A percentile compares a stretch with the other conserved stretches of the same genome.
Evolutionary conservation across 2,113 vertebrate genomes (phyloP).

Genomic region (Oncorhynchus nerka): DNA sequence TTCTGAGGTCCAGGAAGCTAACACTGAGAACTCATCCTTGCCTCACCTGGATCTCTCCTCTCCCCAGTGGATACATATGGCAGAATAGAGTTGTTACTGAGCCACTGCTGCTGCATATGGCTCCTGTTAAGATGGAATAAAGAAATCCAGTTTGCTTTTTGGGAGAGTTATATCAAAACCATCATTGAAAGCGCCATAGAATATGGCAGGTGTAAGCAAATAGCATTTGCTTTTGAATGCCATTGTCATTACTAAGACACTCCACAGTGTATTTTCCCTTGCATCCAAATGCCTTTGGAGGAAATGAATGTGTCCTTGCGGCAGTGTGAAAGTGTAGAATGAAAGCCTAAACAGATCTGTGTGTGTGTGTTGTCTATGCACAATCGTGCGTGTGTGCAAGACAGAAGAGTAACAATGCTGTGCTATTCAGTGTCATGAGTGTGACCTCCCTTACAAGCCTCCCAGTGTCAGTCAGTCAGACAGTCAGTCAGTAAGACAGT

Average conservation of each 20-base stretch:
- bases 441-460: constrained; percentile 35
- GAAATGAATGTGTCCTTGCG: not conserved
- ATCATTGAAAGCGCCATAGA: constrained; percentile 57
- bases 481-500: too few species aligned
- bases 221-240: constrained; percentile 65
- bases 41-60: constrained; percentile 67
- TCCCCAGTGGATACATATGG: constrained; percentile 63
- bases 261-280: constrained; percentile 41
- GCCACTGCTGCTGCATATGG: constrained; percentile 58
- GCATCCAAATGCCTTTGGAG: constrained; percentile 42
- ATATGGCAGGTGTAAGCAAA: constrained; percentile 66
- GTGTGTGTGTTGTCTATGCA: constrained; percentile 6
- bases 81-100: constrained; percentile 58
- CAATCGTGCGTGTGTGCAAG: constrained; percentile 27
- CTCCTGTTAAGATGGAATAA: constrained; percentile 61
- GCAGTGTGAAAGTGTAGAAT: not conserved
- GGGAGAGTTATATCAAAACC: constrained; percentile 67
- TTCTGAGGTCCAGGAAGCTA: constrained; percentile 53
- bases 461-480: constrained; percentile 46
- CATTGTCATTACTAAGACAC: constrained; percentile 53
- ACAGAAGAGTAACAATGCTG: constrained; percentile 30
- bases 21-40: constrained; percentile 48
- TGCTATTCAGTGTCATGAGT: constrained; percentile 30
- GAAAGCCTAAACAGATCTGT: not conserved
- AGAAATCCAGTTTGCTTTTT: constrained; percentile 64